Conservation (phyloP, 2,888 invertebrate species). For the Eudemis profundana region DNA sequence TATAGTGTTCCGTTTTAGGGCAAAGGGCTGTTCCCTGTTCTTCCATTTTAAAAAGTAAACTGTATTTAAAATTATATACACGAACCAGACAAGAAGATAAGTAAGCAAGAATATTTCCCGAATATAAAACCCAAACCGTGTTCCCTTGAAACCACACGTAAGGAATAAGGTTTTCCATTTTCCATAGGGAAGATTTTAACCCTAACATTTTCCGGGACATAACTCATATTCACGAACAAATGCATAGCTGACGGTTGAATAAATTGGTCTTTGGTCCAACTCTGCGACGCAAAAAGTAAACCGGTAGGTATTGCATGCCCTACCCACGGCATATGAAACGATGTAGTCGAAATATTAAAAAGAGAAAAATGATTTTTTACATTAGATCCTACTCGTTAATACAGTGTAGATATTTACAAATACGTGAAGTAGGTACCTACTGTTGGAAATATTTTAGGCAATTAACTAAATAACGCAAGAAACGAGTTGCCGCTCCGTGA, state of each 20-base stretch:
- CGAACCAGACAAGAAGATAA: neutral
- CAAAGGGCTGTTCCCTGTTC: too few relatives aligned
- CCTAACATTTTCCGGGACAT: slow-evolving; percentile 7
- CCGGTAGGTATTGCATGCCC: neutral
- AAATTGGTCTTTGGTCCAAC: neutral
- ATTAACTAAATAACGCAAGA: too few relatives aligned
- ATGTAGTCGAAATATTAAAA: too few relatives aligned
- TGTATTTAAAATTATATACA: neutral
- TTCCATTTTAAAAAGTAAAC: too few relatives aligned
- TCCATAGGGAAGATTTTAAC: slow-evolving; percentile 10
- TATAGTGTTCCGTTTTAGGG: too few relatives aligned
- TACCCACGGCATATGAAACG: too few relatives aligned
- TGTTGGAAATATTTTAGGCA: too few relatives aligned
- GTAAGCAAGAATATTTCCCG: neutral
- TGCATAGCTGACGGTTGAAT: neutral
- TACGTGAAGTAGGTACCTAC: too few relatives aligned
- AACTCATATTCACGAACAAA: slow-evolving; percentile 8
- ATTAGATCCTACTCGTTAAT: too few relatives aligned
- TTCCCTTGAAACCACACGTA: slow-evolving; percentile 2
- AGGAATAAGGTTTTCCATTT: slow-evolving; percentile 10
- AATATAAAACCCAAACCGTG: neutral
- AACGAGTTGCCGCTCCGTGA: too few relatives aligned
- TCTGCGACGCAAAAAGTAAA: neutral
- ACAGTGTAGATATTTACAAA: too few relatives aligned
- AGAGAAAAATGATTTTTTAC: too few relatives aligned